These are phyloP conservation scores for Melipona quadrifasciata DNA, from an alignment of 1,140 invertebrate genomes.

Conservation along the genomic window DNA sequence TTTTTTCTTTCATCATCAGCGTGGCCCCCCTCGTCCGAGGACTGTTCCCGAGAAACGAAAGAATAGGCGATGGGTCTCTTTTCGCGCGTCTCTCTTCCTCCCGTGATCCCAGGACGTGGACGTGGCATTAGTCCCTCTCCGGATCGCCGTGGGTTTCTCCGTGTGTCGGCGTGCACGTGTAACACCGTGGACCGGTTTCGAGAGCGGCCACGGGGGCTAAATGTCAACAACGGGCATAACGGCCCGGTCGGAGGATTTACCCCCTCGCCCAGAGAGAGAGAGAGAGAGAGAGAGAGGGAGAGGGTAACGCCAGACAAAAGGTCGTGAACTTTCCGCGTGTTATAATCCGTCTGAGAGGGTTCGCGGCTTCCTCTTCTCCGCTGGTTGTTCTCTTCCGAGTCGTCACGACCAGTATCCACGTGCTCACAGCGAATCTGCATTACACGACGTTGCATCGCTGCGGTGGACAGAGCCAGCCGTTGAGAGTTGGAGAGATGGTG, in stretches of 20 bases:
- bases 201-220: constrained; percentile 72
- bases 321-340: constrained; percentile 78
- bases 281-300: too few relatives aligned
- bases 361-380: constrained; percentile 47
- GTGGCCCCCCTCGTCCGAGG: not conserved
- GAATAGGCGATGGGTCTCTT: constrained; percentile 36
- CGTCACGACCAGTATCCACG: not conserved
- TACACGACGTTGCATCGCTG: too few relatives aligned
- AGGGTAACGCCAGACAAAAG: constrained; percentile 76
- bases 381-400: not conserved
- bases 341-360: constrained; percentile 77
- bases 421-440: not conserved
- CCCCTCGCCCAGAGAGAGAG: too few relatives aligned
- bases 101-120: not conserved
- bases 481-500: too few relatives aligned
- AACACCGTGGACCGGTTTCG: constrained; percentile 72
- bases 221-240: constrained; percentile 79
- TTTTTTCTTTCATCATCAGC: constrained; percentile 13
- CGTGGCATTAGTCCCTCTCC: constrained; percentile 17
- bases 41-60: constrained; percentile 19
- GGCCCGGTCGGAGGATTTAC: constrained; percentile 77
- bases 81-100: constrained; percentile 28
- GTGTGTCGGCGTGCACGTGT: constrained; percentile 20
- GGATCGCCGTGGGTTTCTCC: constrained; percentile 25
- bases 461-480: too few relatives aligned